Percentiles rank a stretch among this genome's conserved stretches.
Evolutionary conservation across 1,140 invertebrate genomes (phyloP).

Genomic region (Bombus vancouverensis): DNA sequence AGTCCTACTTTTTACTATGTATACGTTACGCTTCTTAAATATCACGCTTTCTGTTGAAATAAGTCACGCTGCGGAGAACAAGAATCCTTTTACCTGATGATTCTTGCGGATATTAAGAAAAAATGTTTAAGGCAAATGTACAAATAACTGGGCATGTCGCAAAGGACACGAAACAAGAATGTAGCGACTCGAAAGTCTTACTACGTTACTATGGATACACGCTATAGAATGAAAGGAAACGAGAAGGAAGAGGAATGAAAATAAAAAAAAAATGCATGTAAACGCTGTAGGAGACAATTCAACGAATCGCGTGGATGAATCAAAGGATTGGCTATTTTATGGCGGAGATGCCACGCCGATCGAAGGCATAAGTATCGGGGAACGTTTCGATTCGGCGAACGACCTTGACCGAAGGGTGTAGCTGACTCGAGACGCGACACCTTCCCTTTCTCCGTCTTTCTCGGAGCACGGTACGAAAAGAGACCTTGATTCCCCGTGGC

Average conservation of each 20-base stretch:
- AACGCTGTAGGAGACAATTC: not conserved
- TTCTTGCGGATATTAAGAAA: not conserved
- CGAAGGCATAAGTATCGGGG: too few species aligned
- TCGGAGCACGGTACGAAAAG: constrained; percentile 19
- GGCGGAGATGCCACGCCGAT: too few species aligned
- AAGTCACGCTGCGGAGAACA: not conserved
- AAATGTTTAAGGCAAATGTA: not conserved
- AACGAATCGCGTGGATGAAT: not conserved
- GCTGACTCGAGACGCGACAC: not conserved
- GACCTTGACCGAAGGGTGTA: constrained; percentile 59
- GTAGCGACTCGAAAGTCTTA: too few species aligned
- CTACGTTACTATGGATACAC: too few species aligned
- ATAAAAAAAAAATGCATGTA: not conserved
- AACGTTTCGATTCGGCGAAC: not conserved
- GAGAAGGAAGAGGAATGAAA: not conserved
- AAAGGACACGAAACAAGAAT: not conserved
- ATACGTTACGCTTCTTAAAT: not conserved
- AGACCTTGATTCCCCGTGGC: constrained; percentile 60
- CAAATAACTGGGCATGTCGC: not conserved
- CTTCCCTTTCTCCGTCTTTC: not conserved
- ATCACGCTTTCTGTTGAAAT: not conserved
- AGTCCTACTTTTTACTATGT: not conserved
- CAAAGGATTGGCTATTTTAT: too few species aligned
- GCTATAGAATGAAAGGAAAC: not conserved
- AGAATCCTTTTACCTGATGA: not conserved